These are phyloP conservation scores for Eupithecia dodoneata DNA, from an alignment of 2,888 invertebrate species.

Conservation along the genomic window DNA sequence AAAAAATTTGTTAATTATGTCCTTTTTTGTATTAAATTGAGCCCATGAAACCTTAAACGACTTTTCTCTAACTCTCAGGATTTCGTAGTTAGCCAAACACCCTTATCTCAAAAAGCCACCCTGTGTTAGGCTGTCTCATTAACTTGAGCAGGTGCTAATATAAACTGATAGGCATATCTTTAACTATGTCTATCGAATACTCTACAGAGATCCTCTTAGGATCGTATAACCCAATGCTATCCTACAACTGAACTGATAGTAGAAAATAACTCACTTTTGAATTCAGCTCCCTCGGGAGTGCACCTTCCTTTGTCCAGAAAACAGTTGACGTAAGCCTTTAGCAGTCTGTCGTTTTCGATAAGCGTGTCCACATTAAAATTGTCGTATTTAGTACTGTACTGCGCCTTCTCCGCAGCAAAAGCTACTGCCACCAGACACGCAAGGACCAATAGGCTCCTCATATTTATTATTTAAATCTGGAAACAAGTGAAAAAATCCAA, in stretches of 20 bases:
- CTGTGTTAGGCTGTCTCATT: background rate
- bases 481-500: constrained; percentile 46
- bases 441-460: constrained; percentile 67
- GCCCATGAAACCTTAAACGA: background rate
- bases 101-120: background rate
- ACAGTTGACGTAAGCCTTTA: constrained; percentile 89
- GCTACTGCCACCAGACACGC: constrained; percentile 65
- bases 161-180: too few species aligned
- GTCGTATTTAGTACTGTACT: constrained; percentile 88
- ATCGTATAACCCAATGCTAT: background rate
- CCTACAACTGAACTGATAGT: background rate
- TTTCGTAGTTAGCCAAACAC: background rate
- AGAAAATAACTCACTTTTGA: constrained; percentile 86
- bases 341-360: constrained; percentile 86
- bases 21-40: background rate
- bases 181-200: background rate
- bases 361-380: constrained; percentile 89
- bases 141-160: background rate
- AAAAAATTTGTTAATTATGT: background rate
- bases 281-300: constrained; percentile 88
- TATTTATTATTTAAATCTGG: constrained; percentile 54
- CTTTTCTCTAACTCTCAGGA: background rate
- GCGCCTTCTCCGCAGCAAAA: constrained; percentile 68
- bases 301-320: constrained; percentile 87
- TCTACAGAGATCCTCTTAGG: background rate